Evolutionary conservation across 1,140 invertebrate species (phyloP).

Genomic region (Diprion similis): DNA sequence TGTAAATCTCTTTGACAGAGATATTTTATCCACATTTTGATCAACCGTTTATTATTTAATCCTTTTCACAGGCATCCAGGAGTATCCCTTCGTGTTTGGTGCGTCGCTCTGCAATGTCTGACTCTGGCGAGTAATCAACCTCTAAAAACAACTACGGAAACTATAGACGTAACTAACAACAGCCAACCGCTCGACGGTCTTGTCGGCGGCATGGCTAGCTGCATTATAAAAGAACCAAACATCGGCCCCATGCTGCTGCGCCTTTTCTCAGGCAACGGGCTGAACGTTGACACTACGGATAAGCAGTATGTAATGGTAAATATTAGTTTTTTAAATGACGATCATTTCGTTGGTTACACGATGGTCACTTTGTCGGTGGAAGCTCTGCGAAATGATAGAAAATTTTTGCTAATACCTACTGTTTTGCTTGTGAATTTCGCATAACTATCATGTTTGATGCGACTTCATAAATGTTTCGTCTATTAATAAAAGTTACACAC

Average conservation of each 20-base stretch:
- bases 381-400: conserved; percentile 41
- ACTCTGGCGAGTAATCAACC: conserved; percentile 64
- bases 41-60: conserved; percentile 28
- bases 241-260: conserved; percentile 76
- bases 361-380: conserved; percentile 49
- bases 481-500: no score
- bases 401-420: conserved; percentile 15
- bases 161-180: conserved; percentile 44
- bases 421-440: neutral
- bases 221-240: conserved; percentile 73
- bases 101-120: conserved; percentile 73
- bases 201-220: conserved; percentile 63
- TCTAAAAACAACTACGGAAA: conserved; percentile 35
- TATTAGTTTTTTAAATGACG: conserved; percentile 40
- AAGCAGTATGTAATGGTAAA: conserved; percentile 63
- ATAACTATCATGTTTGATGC: no score
- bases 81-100: conserved; percentile 77
- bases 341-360: conserved; percentile 49
- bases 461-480: no score
- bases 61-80: conserved; percentile 64
- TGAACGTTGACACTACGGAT: conserved; percentile 61
- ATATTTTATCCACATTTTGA: neutral
- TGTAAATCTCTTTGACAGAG: neutral
- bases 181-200: conserved; percentile 48
- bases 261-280: conserved; percentile 73